These are phyloP conservation scores for Heteractis magnifica DNA, from an alignment of 92 coral and sea anemone genomes.

Conservation along the genomic window DNA sequence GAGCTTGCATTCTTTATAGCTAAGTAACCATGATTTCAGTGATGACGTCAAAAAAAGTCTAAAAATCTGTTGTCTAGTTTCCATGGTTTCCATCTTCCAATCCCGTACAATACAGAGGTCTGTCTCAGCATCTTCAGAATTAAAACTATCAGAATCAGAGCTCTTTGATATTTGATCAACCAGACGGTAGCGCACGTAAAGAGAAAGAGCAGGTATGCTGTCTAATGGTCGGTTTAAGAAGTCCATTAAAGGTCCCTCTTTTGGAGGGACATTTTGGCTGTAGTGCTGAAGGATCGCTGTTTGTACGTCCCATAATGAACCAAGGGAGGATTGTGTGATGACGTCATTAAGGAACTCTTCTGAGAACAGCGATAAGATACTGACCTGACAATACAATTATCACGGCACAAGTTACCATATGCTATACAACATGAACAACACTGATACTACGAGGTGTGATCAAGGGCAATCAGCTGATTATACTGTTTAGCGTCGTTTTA, in stretches of 20 bases:
- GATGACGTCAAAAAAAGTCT: background rate
- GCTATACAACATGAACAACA: too few relatives aligned
- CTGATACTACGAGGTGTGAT: too few relatives aligned
- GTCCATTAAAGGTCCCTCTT: constrained; percentile 16
- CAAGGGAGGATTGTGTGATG: background rate
- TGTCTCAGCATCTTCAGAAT: background rate
- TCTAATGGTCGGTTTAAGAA: constrained; percentile 15
- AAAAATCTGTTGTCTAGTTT: constrained; percentile 7
- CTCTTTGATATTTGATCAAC: constrained; percentile 9
- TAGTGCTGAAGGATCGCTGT: constrained; percentile 25
- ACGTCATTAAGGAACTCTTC: constrained; percentile 4
- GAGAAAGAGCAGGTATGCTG: background rate
- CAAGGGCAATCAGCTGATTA: too few relatives aligned
- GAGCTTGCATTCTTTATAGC: background rate
- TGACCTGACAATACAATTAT: constrained; percentile 5
- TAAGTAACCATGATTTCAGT: constrained; percentile 6
- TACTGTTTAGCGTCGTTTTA: too few relatives aligned
- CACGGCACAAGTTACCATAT: background rate
- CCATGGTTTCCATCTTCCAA: constrained; percentile 14
- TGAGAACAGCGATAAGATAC: constrained; percentile 15
- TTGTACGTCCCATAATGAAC: constrained; percentile 27
- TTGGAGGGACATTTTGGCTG: constrained; percentile 19
- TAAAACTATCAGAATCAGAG: constrained; percentile 18
- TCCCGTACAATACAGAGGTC: constrained; percentile 7
- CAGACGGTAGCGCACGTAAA: constrained; percentile 15